These are phyloP conservation scores for Mesocricetus auratus DNA, from an alignment of 2,113 vertebrate genomes.

Conservation along the genomic window DNA sequence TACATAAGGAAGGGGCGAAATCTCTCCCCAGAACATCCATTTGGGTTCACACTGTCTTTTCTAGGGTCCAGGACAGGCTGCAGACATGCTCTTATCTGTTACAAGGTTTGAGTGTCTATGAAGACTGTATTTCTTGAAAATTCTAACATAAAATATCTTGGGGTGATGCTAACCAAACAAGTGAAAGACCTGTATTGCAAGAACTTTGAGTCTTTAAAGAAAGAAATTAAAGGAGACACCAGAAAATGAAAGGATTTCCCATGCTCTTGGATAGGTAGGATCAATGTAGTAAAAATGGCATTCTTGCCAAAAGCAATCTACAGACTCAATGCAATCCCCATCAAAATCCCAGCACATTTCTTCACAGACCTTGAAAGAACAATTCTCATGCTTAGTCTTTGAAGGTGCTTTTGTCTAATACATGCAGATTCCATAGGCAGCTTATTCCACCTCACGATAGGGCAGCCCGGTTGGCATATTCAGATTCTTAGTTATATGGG, in stretches of 20 bases:
- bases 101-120: not conserved
- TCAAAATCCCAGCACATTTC: too few species aligned
- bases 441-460: not conserved
- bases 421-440: not conserved
- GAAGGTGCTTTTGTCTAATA: not conserved
- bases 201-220: too few species aligned
- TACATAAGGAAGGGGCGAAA: not conserved
- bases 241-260: too few species aligned
- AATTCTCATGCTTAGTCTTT: slow-evolving; percentile 49
- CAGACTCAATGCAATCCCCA: too few species aligned
- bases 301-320: too few species aligned
- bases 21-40: not conserved
- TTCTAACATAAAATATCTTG: too few species aligned
- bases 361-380: too few species aligned
- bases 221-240: too few species aligned
- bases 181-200: too few species aligned
- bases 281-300: too few species aligned
- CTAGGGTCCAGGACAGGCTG: not conserved
- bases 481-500: not conserved
- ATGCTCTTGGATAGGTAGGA: too few species aligned
- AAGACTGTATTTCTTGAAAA: not conserved
- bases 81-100: not conserved
- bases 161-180: too few species aligned
- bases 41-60: not conserved
- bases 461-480: not conserved